Percentiles rank a stretch among this genome's conserved stretches.
Evolutionary conservation across 2,113 vertebrate species (phyloP).

Genomic region (Labeo catla): DNA sequence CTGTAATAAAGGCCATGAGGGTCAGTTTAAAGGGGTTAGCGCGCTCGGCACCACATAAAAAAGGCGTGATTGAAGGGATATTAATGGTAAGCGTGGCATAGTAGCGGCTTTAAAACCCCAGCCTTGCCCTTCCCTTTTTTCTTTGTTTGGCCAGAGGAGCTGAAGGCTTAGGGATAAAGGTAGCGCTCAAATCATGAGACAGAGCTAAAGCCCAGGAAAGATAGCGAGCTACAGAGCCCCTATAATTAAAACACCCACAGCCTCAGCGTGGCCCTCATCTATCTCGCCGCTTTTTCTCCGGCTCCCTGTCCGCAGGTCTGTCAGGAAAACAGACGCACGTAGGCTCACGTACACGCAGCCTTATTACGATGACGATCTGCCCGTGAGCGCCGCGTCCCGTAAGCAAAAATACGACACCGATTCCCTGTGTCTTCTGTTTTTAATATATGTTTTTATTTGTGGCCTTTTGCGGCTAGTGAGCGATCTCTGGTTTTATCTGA

Average conservation of each 20-base stretch:
- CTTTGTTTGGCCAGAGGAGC: constrained; percentile 83
- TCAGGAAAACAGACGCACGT: constrained; percentile 52
- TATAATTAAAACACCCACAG: constrained; percentile 83
- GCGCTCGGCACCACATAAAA: constrained; percentile 68
- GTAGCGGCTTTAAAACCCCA: constrained; percentile 75
- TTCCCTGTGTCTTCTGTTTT: constrained; percentile 64
- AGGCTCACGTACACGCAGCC: constrained; percentile 30
- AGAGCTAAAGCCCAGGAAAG: constrained; percentile 76
- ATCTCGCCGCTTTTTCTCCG: constrained; percentile 70
- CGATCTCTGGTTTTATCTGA: constrained; percentile 76
- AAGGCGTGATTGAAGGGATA: constrained; percentile 78
- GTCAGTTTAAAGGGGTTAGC: constrained; percentile 78
- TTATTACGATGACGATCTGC: constrained; percentile 64
- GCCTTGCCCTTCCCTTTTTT: constrained; percentile 74
- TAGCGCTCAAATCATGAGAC: constrained; percentile 81
- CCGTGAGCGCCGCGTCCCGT: constrained; percentile 64
- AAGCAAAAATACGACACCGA: constrained; percentile 65
- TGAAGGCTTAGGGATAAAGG: constrained; percentile 82
- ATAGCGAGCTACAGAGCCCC: constrained; percentile 73
- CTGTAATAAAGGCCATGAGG: constrained; percentile 57
- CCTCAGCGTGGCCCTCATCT: constrained; percentile 75
- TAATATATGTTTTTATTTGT: constrained; percentile 77
- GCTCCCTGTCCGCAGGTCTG: constrained; percentile 48
- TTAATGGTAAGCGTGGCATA: constrained; percentile 80
- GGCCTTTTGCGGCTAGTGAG: constrained; percentile 75